Evolutionary conservation across 2,113 vertebrate genomes (phyloP), one percentile per base, ranked within the genome.

Genomic region (Hylia prasina): DNA sequence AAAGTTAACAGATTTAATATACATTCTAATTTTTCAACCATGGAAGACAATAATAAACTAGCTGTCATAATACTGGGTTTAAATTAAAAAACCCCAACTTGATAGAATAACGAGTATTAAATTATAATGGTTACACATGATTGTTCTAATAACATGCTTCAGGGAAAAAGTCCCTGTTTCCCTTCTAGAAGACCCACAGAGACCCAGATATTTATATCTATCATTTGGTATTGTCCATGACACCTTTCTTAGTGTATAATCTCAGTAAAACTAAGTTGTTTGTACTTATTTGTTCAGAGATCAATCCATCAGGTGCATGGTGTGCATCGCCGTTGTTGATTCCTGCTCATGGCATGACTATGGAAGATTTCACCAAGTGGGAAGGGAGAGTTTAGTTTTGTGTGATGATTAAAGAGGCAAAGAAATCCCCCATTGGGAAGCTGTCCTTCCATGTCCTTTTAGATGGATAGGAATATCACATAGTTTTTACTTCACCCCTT

Each of bases 281-380:
- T 54, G 19, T 31, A 69, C 17, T 1, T 39, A 13, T 58, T 90
- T 7, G 1, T 44, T 21, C n/a, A 42, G 25, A 69, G 37, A 50
- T 19, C 0, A 0, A 30, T 48, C 30, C 9, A 13, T 87, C 33
- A 58, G 16, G 8, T 2, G 1, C 20, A 8, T 18, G 21, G 13
- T 23, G 22, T 16, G 4, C 8, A 44, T 35, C 10, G 5, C 5
- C n/a, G 21, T 57, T 51, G 6, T 61, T 76, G 63, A 9, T 6
- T 72, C 10, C 11, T 44, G 37, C 28, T 61, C 19, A 9, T 42
- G 45, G 24, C 24, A 40, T 35, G 16, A 56, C 37, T 61, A 3
- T 40, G 25, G 31, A 64, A 84, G 22, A 69, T 57, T 81, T 87
- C 27, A 70, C 9, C 16, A 17, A 10, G 20, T 5, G 6, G 18